Evolutionary conservation across 2,888 invertebrate species (phyloP).

Genomic region (Notocelia uddmanniana): DNA sequence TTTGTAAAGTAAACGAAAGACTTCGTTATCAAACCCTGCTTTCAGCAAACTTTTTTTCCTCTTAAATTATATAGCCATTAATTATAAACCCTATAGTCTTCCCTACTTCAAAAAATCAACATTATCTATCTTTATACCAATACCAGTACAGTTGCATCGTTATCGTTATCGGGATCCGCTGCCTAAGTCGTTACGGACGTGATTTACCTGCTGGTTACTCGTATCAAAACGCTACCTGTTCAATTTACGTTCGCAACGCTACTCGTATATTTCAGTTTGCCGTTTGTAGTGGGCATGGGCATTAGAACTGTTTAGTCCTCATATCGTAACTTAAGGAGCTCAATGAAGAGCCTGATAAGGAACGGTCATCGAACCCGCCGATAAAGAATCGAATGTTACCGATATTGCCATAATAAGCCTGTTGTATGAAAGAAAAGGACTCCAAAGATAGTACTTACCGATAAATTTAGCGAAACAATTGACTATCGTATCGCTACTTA

Average conservation of each 20-base stretch:
- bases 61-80: too few species aligned
- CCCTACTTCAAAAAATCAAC: too few species aligned
- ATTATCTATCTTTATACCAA: too few species aligned
- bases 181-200: too few species aligned
- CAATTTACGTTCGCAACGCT: neutral
- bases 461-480: conserved; percentile 13
- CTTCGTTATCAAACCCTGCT: too few species aligned
- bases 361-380: conserved; percentile 70
- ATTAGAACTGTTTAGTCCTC: conserved; percentile 58
- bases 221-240: too few species aligned
- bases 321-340: conserved; percentile 59
- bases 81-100: too few species aligned
- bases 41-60: too few species aligned
- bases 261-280: neutral
- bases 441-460: conserved; percentile 6
- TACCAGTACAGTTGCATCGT: too few species aligned
- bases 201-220: too few species aligned
- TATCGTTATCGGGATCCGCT: too few species aligned
- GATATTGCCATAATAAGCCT: conserved; percentile 32
- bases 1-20: too few species aligned
- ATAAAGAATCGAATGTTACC: conserved; percentile 58
- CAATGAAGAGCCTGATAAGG: conserved; percentile 73
- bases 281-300: conserved; percentile 50
- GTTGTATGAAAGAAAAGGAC: conserved; percentile 23
- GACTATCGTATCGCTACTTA: neutral